These are phyloP conservation scores for Pseudolycoriella hygida DNA, from an alignment of 2,888 invertebrate genomes.

Conservation along the genomic window DNA sequence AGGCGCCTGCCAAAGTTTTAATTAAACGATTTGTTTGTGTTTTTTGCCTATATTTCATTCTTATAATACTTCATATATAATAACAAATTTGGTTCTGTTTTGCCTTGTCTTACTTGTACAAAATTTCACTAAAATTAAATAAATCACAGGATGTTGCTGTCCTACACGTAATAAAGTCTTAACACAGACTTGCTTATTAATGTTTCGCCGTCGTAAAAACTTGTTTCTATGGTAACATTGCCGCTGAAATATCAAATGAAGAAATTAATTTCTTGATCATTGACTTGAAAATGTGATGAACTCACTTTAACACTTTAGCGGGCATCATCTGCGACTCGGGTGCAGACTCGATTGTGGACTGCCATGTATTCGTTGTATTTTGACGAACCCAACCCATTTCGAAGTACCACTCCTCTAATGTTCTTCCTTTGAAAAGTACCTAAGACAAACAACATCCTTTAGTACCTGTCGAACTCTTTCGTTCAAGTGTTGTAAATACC, in stretches of 20 bases:
- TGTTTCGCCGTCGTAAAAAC: conserved; percentile 88
- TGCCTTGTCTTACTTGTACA: too few species aligned
- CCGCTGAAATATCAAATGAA: conserved; percentile 46
- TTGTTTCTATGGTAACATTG: conserved; percentile 91
- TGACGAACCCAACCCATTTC: conserved; percentile 99
- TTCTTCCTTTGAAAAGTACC: conserved; percentile 68
- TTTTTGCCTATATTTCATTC: too few species aligned
- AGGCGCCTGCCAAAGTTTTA: too few species aligned
- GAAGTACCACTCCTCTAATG: conserved; percentile 97
- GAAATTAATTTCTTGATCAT: conserved; percentile 8
- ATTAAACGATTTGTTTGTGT: too few species aligned
- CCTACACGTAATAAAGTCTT: conserved; percentile 60
- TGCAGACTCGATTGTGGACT: conserved; percentile 94
- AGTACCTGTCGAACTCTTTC: conserved; percentile 13
- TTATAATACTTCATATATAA: too few species aligned
- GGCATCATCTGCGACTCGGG: conserved; percentile 99
- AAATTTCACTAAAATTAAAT: too few species aligned
- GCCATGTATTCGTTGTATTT: conserved; percentile 98
- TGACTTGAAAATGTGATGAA: conserved; percentile 7
- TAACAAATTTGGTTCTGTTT: too few species aligned
- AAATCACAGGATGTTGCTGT: too few species aligned
- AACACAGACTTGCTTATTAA: conserved; percentile 90
- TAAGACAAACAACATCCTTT: conserved; percentile 16
- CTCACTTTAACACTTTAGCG: conserved; percentile 88
- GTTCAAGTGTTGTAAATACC: conserved; percentile 16